phyloP scores from a whole-genome alignment of 1,140 invertebrate species.

The Meloidogyne floridensis region DNA sequence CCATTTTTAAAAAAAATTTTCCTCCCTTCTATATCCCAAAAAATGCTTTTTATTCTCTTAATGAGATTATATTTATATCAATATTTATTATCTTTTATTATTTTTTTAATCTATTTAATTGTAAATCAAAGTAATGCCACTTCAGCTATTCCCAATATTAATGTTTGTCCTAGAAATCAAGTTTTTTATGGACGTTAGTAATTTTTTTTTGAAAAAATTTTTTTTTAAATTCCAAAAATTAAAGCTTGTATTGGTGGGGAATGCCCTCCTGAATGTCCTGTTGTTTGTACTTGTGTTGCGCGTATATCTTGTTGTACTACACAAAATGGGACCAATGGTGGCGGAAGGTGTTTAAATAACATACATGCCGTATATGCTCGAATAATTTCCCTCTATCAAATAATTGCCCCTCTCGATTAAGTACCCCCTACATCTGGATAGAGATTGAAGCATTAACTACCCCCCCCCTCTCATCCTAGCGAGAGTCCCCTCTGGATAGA shows the following conservation, averaged over 20 bases:
- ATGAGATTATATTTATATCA: not conserved
- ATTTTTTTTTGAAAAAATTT: not conserved
- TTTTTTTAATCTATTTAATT: constrained; percentile 5
- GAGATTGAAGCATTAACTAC: no score
- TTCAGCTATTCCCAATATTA: not conserved
- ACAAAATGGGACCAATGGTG: constrained; percentile 10
- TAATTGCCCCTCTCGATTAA: no score
- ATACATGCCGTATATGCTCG: no score
- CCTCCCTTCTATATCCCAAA: not conserved
- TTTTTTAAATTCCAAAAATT: not conserved
- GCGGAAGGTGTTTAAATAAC: constrained; percentile 6
- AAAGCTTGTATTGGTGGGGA: constrained; percentile 22
- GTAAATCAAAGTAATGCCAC: not conserved
- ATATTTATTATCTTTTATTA: not conserved
- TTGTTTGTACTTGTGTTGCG: constrained; percentile 22
- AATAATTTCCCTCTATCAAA: no score
- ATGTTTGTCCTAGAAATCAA: constrained; percentile 16
- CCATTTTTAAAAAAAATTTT: not conserved
- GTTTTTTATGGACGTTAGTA: constrained; percentile 18
- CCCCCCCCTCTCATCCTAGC: no score
- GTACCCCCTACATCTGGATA: no score
- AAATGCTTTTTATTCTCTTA: not conserved
- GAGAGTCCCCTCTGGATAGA: no score
- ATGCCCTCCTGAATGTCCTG: constrained; percentile 19
- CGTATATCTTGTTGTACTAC: constrained; percentile 8